Evolutionary conservation across 2,888 invertebrate genomes (phyloP).

Genomic region (Cactoblastis cactorum): DNA sequence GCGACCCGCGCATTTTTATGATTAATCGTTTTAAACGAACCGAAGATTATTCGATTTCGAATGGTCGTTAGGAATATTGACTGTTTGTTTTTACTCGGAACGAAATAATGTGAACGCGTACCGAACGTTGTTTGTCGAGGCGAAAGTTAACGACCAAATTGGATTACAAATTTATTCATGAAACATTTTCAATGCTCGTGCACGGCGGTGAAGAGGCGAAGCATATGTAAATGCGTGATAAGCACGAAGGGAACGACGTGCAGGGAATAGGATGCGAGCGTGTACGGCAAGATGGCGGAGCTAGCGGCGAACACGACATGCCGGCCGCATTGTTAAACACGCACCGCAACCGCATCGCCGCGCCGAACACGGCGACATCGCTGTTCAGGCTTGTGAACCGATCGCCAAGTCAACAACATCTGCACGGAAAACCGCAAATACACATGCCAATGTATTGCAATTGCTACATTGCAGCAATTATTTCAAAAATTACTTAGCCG

Average conservation of each 20-base stretch:
- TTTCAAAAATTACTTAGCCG: not conserved
- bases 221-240: conserved; percentile 76
- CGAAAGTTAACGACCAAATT: conserved; percentile 69
- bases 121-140: conserved; percentile 43
- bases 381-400: conserved; percentile 23
- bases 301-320: conserved; percentile 22
- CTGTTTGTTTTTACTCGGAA: conserved; percentile 51
- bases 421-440: conserved; percentile 13
- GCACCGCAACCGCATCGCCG: conserved; percentile 26
- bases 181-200: conserved; percentile 73
- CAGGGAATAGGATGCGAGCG: conserved; percentile 42
- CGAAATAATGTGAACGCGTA: conserved; percentile 39
- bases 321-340: conserved; percentile 54
- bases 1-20: conserved; percentile 70
- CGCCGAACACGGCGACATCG: conserved; percentile 23
- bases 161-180: conserved; percentile 77
- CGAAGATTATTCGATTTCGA: conserved; percentile 59
- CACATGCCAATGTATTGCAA: conserved; percentile 6
- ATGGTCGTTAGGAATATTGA: conserved; percentile 46
- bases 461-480: not conserved
- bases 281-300: conserved; percentile 18
- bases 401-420: conserved; percentile 16
- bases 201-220: conserved; percentile 62
- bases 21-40: conserved; percentile 64
- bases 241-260: conserved; percentile 60